A percentile compares a stretch with the other conserved stretches of the same genome.
phyloP scores from a whole-genome alignment of 2,797 vertebrate species.

The Trematomus bernacchii region DNA sequence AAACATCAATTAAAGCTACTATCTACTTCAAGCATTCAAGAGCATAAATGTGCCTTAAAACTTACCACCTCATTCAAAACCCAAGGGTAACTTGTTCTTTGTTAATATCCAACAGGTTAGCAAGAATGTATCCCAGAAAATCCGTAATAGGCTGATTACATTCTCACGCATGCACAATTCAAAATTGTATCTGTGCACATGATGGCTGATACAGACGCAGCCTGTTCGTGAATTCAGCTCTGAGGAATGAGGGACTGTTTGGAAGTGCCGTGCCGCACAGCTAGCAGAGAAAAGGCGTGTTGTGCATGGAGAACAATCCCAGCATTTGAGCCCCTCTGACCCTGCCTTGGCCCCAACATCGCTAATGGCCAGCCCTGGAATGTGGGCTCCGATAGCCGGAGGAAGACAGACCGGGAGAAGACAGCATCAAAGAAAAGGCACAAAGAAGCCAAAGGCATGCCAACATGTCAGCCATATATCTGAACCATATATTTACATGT shows the following conservation, averaged over 20 bases:
- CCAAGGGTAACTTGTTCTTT: constrained; percentile 25
- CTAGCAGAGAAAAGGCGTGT: constrained; percentile 93
- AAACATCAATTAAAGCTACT: neutral
- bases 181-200: constrained; percentile 50
- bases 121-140: constrained; percentile 5
- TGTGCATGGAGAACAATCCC: constrained; percentile 93
- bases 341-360: constrained; percentile 91
- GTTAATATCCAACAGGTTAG: constrained; percentile 20
- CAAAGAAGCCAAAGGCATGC: constrained; percentile 44
- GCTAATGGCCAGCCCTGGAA: constrained; percentile 94
- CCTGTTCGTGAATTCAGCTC: constrained; percentile 48
- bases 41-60: constrained; percentile 45
- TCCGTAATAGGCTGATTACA: constrained; percentile 1
- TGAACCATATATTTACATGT: constrained; percentile 43
- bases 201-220: constrained; percentile 49
- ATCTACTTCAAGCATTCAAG: neutral
- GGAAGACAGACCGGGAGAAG: constrained; percentile 56
- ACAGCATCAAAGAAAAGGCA: constrained; percentile 65
- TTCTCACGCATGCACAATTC: constrained; percentile 28
- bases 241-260: constrained; percentile 74
- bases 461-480: constrained; percentile 23
- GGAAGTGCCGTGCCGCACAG: constrained; percentile 73
- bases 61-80: constrained; percentile 87
- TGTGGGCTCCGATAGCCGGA: constrained; percentile 86
- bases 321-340: constrained; percentile 92